Conservation (phyloP, 2,797 vertebrate genomes). For the Alectoris magna region DNA sequence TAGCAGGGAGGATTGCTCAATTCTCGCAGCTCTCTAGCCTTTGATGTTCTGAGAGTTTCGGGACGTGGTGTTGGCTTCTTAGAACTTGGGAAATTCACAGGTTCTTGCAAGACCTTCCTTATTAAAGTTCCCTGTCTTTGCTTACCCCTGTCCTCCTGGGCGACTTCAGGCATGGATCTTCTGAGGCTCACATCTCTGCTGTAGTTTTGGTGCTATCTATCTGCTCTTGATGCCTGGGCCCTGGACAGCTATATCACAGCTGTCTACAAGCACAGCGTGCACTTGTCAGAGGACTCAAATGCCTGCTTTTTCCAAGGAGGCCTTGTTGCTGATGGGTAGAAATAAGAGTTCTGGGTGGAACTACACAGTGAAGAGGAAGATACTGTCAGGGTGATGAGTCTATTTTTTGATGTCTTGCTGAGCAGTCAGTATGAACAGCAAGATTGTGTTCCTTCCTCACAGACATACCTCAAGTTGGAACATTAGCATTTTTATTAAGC, state of each 20-base stretch:
- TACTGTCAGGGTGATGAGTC: background rate
- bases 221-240: background rate
- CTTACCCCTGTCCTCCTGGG: fast-evolving
- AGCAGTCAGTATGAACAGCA: background rate
- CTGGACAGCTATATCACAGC: conserved; percentile 38
- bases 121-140: background rate
- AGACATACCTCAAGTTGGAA: background rate
- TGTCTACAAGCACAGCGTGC: conserved; percentile 7
- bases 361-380: background rate
- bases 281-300: conserved; percentile 33
- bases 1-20: background rate
- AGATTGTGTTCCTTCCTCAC: background rate
- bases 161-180: background rate
- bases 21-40: background rate
- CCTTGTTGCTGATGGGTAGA: background rate
- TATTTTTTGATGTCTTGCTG: background rate
- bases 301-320: background rate
- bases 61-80: fast-evolving
- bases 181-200: background rate
- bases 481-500: background rate
- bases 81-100: background rate
- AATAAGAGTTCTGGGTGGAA: background rate
- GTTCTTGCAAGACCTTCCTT: background rate
- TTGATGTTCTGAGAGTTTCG: background rate
- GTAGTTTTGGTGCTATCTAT: background rate